Percentiles rank a stretch among this genome's conserved stretches.
Conservation (phyloP, 1,140 invertebrate species). For the Neuroterus valhalla region DNA sequence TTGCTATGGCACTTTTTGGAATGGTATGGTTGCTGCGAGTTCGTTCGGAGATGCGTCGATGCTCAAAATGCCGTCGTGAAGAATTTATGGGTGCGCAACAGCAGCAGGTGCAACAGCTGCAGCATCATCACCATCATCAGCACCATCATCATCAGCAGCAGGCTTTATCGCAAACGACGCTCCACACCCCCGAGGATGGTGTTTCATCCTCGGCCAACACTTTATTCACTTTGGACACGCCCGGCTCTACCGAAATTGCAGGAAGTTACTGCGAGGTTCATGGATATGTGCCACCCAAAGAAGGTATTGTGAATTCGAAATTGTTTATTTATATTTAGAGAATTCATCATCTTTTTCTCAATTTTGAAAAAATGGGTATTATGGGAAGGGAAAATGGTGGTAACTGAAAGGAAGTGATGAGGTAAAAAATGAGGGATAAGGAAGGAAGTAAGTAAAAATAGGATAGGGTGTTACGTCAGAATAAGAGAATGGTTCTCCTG, state of each 20-base stretch:
- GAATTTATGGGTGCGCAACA: constrained; percentile 70
- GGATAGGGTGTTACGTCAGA: too few relatives aligned
- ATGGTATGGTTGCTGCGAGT: constrained; percentile 88
- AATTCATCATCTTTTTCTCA: too few relatives aligned
- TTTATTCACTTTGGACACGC: constrained; percentile 76
- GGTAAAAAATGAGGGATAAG: too few relatives aligned
- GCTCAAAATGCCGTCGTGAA: constrained; percentile 80
- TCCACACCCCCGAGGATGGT: constrained; percentile 65
- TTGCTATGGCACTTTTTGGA: constrained; percentile 88
- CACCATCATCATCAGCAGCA: constrained; percentile 62
- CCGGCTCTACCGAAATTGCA: constrained; percentile 67
- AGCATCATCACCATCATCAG: constrained; percentile 60
- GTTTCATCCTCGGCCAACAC: constrained; percentile 71
- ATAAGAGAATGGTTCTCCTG: too few relatives aligned
- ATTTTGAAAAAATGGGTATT: too few relatives aligned
- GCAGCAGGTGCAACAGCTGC: constrained; percentile 57
- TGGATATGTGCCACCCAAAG: constrained; percentile 77
- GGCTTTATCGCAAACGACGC: constrained; percentile 56
- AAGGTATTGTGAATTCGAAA: constrained; percentile 70
- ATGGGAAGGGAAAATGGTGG: too few relatives aligned
- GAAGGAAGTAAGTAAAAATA: too few relatives aligned
- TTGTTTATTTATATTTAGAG: too few relatives aligned
- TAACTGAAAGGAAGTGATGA: too few relatives aligned
- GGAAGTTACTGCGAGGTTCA: constrained; percentile 79
- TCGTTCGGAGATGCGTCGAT: constrained; percentile 84